Evolutionary conservation across 2,888 invertebrate species (phyloP).

Genomic region (Protophormia terraenovae): DNA sequence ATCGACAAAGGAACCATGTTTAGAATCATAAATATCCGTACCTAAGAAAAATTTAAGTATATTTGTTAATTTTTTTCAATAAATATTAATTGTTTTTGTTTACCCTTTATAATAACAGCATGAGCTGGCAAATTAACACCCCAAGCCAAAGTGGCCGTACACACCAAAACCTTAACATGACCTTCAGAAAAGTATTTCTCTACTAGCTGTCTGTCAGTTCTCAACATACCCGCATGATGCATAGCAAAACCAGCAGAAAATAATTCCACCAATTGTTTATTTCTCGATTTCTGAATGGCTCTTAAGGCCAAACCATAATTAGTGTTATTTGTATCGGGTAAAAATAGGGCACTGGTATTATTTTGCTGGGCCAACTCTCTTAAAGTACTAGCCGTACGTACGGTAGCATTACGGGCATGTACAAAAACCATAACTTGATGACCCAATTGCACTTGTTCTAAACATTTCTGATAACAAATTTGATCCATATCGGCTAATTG

Average conservation of each 20-base stretch:
- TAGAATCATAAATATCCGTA: constrained; percentile 98
- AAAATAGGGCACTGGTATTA: constrained; percentile 87
- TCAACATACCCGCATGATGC: constrained; percentile 97
- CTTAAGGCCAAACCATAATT: constrained; percentile 87
- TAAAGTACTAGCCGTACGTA: constrained; percentile 91
- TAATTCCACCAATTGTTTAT: constrained; percentile 91
- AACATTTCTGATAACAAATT: constrained; percentile 95
- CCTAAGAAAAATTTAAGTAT: constrained; percentile 65
- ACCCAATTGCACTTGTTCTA: constrained; percentile 91
- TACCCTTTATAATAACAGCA: constrained; percentile 88
- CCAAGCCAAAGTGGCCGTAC: constrained; percentile 99
- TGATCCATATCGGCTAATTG: constrained; percentile 91
- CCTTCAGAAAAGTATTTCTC: constrained; percentile 96
- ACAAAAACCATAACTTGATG: constrained; percentile 99
- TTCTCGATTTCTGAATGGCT: constrained; percentile 87
- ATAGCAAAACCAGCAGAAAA: constrained; percentile 94
- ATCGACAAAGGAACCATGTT: constrained; percentile 96
- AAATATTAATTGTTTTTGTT: not conserved
- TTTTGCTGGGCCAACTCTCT: constrained; percentile 91
- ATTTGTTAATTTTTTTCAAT: not conserved
- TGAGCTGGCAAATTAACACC: constrained; percentile 99
- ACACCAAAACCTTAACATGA: constrained; percentile 93
- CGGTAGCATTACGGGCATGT: constrained; percentile 98
- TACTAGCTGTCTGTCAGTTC: constrained; percentile 92
- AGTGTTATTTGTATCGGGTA: constrained; percentile 84